Conservation (phyloP, 2,888 invertebrate genomes). For the Agrotis puta region DNA sequence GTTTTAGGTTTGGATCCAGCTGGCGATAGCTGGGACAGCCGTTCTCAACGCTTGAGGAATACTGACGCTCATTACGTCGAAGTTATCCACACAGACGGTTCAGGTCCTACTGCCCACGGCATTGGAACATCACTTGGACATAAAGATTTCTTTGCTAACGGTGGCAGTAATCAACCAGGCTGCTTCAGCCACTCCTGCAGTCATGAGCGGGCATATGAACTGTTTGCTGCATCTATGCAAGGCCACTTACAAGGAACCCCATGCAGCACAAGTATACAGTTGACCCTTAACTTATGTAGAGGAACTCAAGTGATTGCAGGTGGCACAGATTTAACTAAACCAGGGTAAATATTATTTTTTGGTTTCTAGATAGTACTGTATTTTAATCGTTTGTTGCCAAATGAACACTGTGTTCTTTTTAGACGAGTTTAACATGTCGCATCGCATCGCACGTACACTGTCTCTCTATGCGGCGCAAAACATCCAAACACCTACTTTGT, state of each 20-base stretch:
- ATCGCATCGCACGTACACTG: too few species aligned
- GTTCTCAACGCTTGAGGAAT: constrained; percentile 66
- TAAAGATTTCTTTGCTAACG: constrained; percentile 97
- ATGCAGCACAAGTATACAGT: constrained; percentile 69
- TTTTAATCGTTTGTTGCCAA: too few species aligned
- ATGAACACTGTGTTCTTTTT: too few species aligned
- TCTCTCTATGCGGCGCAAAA: too few species aligned
- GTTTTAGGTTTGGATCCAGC: constrained; percentile 78
- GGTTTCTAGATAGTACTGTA: not conserved
- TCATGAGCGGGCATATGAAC: constrained; percentile 78
- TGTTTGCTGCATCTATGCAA: constrained; percentile 75
- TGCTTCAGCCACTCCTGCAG: constrained; percentile 75
- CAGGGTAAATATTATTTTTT: constrained; percentile 67
- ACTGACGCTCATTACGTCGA: constrained; percentile 80
- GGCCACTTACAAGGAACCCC: constrained; percentile 66
- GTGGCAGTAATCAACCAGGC: constrained; percentile 93
- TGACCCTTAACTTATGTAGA: constrained; percentile 72
- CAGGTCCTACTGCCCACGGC: constrained; percentile 86
- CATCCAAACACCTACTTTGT: too few species aligned
- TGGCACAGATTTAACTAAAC: constrained; percentile 69
- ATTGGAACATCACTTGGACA: constrained; percentile 94
- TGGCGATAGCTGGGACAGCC: constrained; percentile 71
- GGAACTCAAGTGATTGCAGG: constrained; percentile 72
- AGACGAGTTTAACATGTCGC: too few species aligned
- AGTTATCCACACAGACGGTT: constrained; percentile 81